A percentile compares a stretch with the other conserved stretches of the same genome.
Evolutionary conservation across 2,888 invertebrate genomes (phyloP).

Genomic region (Drosophila affinis): DNA sequence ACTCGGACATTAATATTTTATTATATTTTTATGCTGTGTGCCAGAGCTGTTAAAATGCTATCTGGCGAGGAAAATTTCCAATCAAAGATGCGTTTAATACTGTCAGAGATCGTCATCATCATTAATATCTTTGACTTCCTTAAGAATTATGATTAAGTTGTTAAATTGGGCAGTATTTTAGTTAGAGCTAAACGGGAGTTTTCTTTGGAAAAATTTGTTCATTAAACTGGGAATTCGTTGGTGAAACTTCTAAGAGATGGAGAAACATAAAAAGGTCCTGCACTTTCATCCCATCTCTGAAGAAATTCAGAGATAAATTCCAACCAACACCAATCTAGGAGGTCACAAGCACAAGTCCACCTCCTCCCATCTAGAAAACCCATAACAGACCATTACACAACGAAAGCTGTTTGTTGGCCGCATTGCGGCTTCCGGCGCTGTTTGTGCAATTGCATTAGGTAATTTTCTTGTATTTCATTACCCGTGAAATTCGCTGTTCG

Average conservation of each 20-base stretch:
- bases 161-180: conserved; percentile 13
- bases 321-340: not conserved
- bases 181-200: not conserved
- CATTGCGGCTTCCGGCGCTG: conserved; percentile 35
- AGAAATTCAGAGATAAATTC: not conserved
- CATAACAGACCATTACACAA: conserved; percentile 38
- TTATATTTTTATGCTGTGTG: conserved; percentile 5
- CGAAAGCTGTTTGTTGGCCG: conserved; percentile 45
- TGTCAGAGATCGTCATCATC: not conserved
- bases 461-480: conserved; percentile 1
- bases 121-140: too few relatives aligned
- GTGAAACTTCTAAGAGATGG: too few relatives aligned
- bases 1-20: conserved; percentile 3
- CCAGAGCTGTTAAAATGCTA: not conserved
- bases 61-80: not conserved
- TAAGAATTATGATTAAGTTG: not conserved
- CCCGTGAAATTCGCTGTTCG: too few relatives aligned
- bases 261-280: too few relatives aligned
- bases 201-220: too few relatives aligned
- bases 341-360: too few relatives aligned
- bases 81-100: conserved; percentile 2
- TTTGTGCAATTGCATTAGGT: conserved; percentile 50
- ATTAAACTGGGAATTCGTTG: too few relatives aligned
- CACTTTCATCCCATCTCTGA: not conserved
- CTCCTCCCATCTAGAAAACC: too few relatives aligned